These are phyloP conservation scores for Mythimna impura DNA, from an alignment of 2,888 invertebrate species.

Conservation along the genomic window DNA sequence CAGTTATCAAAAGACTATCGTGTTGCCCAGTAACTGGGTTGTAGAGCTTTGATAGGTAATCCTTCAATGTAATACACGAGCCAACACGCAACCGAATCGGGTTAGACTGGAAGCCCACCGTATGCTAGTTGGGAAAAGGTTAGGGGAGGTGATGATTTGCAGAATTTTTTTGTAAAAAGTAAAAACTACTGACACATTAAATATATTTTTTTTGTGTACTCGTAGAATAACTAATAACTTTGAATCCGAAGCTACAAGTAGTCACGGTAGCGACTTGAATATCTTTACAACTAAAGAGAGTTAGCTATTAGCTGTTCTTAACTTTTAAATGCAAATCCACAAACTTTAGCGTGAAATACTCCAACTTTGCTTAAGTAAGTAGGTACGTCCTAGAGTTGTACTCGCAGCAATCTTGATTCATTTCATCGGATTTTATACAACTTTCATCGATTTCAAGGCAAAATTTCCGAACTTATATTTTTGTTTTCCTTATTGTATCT, in stretches of 20 bases:
- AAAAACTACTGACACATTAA: no score
- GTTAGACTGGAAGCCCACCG: no score
- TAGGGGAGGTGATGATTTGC: no score
- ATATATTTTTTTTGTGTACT: no score
- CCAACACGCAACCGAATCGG: no score
- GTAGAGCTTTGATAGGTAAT: no score
- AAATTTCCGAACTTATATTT: constrained; percentile 12
- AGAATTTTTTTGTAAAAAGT: no score
- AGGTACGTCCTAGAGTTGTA: constrained; percentile 15
- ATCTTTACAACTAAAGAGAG: constrained; percentile 27
- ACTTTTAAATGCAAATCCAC: constrained; percentile 41
- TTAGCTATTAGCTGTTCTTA: constrained; percentile 38
- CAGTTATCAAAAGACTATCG: no score
- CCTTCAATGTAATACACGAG: no score
- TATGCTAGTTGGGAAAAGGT: no score
- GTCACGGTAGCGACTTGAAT: constrained; percentile 25
- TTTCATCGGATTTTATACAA: constrained; percentile 21
- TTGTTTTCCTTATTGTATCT: constrained; percentile 51
- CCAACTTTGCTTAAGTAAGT: constrained; percentile 31
- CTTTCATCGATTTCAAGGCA: constrained; percentile 20
- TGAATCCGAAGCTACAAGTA: constrained; percentile 18
- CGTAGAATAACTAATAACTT: constrained; percentile 1
- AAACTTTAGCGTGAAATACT: constrained; percentile 33
- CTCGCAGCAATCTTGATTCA: constrained; percentile 27
- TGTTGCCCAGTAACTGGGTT: no score